phyloP scores from a whole-genome alignment of 2,113 vertebrate species.

The Ammospiza nelsoni region DNA sequence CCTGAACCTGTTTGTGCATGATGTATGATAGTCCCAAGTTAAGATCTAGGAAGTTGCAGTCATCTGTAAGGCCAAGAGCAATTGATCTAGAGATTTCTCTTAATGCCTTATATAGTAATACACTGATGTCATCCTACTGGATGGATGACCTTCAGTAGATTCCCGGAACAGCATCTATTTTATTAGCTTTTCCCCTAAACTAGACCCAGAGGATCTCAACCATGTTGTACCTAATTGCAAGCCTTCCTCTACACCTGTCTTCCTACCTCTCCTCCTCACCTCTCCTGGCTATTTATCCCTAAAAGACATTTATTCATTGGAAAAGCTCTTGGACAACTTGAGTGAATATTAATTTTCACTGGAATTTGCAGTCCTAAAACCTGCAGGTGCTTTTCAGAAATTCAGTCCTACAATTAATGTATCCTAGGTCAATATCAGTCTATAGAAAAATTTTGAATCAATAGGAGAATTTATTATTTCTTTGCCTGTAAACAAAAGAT shows the following conservation, averaged over 20 bases:
- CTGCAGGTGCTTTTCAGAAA: not conserved
- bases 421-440: not conserved
- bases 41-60: not conserved
- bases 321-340: not conserved
- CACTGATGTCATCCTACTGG: not conserved
- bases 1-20: not conserved
- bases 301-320: not conserved
- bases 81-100: not conserved
- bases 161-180: not conserved
- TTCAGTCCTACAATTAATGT: not conserved
- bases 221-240: not conserved
- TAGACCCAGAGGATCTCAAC: not conserved
- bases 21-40: not conserved
- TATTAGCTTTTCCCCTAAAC: not conserved
- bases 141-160: not conserved
- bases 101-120: not conserved
- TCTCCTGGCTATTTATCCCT: too few relatives aligned
- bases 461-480: not conserved
- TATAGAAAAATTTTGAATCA: not conserved
- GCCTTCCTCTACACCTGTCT: not conserved
- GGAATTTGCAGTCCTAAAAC: not conserved
- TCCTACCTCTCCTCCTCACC: accelerated
- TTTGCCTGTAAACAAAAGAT: not conserved
- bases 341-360: not conserved
- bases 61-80: not conserved